Evolutionary conservation across 2,888 invertebrate genomes (phyloP), one percentile per base, ranked within the genome.

Genomic region (Euzophera pinguis): DNA sequence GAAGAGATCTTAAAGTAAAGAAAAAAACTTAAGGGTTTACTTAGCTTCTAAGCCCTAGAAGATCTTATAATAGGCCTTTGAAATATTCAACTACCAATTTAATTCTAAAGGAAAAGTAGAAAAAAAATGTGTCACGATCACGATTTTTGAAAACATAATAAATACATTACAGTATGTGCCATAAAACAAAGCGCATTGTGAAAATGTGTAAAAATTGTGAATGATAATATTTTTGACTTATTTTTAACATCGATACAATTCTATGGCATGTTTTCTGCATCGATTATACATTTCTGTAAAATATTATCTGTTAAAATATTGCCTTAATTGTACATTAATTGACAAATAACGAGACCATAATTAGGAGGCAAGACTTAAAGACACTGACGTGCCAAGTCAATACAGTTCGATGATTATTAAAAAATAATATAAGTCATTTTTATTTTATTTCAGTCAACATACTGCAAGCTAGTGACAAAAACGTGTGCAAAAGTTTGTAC

Each of bases 1-100:
- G 61, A 66, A 69, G 72, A 78, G 75, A 80, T 76, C 77, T 78
- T 75, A 74, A 57, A 60, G 62, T 60, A 69, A 57, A 69, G 65
- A 22, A 71, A 71, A 64, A 67, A 68, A 61, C 56, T 53, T 65
- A 63, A 61, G 56, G 57, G 59, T 69, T 67, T 60, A 66, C 75
- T 73, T 71, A 72, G 61, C 66, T 64, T 58, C 61, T 55, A 69
- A 67, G 67, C 65, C 64, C 67, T 68, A 69, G 55, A 67, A 68
- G 64, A 64, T 62, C 61, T 62, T 62, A 63, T n/a, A n/a, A n/a
- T 52, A 62, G 64, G 62, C 61, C 58, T 58, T 65, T 63, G 52
- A 60, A 63, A 67, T 66, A 73, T 67, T 4, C 57, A 66, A 78
- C 77, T 76, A 80, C 65, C 57, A 72, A 74, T 76, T 78, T 71